A percentile compares a stretch with the other conserved stretches of the same genome.
Evolutionary conservation across 2,797 vertebrate species (phyloP).

Genomic region (Oophaga sylvatica): DNA sequence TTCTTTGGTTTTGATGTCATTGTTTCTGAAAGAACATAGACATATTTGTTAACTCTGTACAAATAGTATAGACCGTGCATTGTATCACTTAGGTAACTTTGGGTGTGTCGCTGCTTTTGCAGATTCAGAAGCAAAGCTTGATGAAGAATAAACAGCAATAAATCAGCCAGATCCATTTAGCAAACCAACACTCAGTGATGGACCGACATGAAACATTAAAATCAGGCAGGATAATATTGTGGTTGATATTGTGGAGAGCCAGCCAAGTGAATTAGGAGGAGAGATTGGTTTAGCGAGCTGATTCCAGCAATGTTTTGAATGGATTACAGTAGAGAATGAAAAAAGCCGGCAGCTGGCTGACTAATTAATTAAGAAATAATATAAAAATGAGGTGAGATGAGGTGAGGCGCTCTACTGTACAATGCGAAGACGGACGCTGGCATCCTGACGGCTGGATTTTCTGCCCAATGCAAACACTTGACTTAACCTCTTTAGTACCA

Average conservation of each 20-base stretch:
- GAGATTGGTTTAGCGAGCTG: constrained; percentile 33
- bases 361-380: constrained; percentile 61
- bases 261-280: constrained; percentile 49
- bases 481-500: background rate
- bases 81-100: background rate
- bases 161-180: background rate
- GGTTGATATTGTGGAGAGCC: constrained; percentile 7
- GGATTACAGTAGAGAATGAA: constrained; percentile 49
- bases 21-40: too few species aligned
- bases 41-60: background rate
- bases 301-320: constrained; percentile 49
- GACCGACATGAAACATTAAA: background rate
- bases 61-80: background rate
- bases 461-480: background rate
- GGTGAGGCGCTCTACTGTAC: constrained; percentile 39
- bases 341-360: constrained; percentile 51
- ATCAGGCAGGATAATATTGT: constrained; percentile 21
- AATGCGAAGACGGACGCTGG: background rate
- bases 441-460: background rate
- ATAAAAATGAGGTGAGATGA: constrained; percentile 60
- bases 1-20: too few species aligned
- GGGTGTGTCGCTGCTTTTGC: background rate
- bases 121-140: background rate
- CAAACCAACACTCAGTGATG: background rate
- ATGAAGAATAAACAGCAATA: background rate